phyloP scores from a whole-genome alignment of 2,797 vertebrate genomes.

The Pelochelys cantorii region DNA sequence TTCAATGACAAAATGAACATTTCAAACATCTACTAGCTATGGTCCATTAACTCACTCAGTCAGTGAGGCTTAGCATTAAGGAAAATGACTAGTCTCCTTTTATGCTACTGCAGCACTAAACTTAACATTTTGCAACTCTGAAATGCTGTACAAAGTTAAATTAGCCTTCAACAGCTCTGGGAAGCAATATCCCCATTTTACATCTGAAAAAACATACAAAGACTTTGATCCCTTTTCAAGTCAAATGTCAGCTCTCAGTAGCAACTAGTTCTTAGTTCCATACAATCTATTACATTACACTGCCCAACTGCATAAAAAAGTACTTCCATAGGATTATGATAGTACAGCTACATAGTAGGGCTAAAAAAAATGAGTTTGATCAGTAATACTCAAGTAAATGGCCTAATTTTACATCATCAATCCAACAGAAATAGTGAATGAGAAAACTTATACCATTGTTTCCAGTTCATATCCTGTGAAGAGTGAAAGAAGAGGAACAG shows the following conservation, averaged over 20 bases:
- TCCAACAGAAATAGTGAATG: background rate
- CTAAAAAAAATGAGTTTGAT: background rate
- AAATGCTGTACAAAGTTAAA: background rate
- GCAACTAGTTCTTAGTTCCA: background rate
- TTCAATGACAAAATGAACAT: background rate
- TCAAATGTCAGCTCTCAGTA: background rate
- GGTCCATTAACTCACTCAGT: background rate
- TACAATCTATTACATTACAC: background rate
- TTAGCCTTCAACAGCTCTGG: background rate
- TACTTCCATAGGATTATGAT: background rate
- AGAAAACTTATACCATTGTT: slow-evolving; percentile 89
- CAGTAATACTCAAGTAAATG: background rate
- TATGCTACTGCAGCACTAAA: background rate
- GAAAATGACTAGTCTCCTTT: background rate
- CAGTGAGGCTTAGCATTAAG: background rate
- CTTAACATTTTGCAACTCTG: background rate
- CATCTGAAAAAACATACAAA: background rate
- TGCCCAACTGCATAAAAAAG: background rate
- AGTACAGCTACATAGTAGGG: background rate
- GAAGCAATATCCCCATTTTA: background rate
- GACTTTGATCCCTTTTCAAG: background rate
- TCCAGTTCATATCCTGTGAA: slow-evolving; percentile 98
- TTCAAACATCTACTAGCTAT: background rate
- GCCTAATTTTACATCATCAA: background rate
- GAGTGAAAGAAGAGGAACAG: slow-evolving; percentile 95